A percentile compares a stretch with the other conserved stretches of the same genome.
Conservation (phyloP, 2,888 invertebrate genomes). For the Scaptomyza caliginosa region DNA sequence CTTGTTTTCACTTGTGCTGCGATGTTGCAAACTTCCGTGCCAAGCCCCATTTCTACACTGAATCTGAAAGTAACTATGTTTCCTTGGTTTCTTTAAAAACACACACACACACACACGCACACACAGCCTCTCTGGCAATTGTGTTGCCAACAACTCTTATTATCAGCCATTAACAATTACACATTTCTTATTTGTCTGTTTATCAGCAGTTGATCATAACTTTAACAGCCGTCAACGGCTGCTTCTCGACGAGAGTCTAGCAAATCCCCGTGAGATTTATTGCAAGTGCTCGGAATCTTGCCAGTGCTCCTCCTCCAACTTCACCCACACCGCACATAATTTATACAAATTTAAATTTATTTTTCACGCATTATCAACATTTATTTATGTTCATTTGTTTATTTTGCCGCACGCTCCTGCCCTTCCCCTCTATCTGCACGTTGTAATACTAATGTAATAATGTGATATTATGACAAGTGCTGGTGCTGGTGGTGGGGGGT, state of each 20-base stretch:
- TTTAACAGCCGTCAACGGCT: not conserved
- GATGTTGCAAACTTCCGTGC: constrained; percentile 34
- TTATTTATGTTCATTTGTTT: constrained; percentile 40
- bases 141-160: too few species aligned
- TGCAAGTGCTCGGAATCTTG: not conserved
- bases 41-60: constrained; percentile 28
- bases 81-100: not conserved
- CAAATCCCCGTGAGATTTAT: constrained; percentile 70
- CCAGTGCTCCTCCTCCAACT: constrained; percentile 1
- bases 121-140: not conserved
- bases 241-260: too few species aligned
- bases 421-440: too few species aligned
- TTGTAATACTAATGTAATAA: not conserved
- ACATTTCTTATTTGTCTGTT: not conserved
- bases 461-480: not conserved
- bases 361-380: constrained; percentile 64
- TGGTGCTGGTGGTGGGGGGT: too few species aligned
- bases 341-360: constrained; percentile 64
- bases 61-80: not conserved
- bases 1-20: not conserved
- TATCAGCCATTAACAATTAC: too few species aligned
- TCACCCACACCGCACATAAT: constrained; percentile 27
- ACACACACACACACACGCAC: not conserved
- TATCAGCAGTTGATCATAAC: constrained; percentile 25
- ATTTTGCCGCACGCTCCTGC: too few species aligned